Conservation (phyloP, 1,140 invertebrate genomes). For the Probaryconus sp. region DNA sequence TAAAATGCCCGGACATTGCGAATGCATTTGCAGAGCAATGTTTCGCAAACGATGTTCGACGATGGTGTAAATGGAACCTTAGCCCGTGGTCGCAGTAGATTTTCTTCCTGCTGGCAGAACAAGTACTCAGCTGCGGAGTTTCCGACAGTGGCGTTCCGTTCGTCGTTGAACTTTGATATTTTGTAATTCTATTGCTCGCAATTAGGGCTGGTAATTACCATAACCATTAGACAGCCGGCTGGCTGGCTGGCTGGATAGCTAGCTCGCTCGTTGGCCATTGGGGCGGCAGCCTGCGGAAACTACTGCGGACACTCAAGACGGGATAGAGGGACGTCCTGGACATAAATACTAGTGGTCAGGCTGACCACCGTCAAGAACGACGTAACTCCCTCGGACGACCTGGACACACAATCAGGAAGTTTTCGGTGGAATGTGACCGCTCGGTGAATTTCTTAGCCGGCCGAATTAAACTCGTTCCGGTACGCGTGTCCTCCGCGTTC, state of each 20-base stretch:
- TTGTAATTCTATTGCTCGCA: constrained; percentile 78
- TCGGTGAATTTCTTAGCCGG: constrained; percentile 69
- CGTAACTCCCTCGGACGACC: constrained; percentile 62
- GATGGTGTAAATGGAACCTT: constrained; percentile 36
- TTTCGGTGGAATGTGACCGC: constrained; percentile 72
- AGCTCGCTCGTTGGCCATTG: constrained; percentile 53
- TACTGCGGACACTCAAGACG: constrained; percentile 58
- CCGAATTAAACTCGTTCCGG: constrained; percentile 71
- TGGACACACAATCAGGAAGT: constrained; percentile 74
- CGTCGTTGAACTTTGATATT: constrained; percentile 75
- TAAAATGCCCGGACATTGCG: constrained; percentile 23
- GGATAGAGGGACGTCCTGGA: constrained; percentile 45
- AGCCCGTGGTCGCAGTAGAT: constrained; percentile 39
- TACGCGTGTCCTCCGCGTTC: constrained; percentile 37
- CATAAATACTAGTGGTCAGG: constrained; percentile 73
- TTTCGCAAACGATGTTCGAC: constrained; percentile 45
- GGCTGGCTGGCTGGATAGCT: too few species aligned
- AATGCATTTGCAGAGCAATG: constrained; percentile 26
- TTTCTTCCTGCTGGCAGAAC: constrained; percentile 41
- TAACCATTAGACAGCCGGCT: constrained; percentile 73
- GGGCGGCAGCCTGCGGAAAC: constrained; percentile 56
- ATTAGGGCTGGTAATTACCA: constrained; percentile 77
- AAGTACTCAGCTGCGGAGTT: constrained; percentile 43
- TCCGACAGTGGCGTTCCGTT: constrained; percentile 49
- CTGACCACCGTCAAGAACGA: constrained; percentile 59